Evolutionary conservation across 2,888 invertebrate species (phyloP), one percentile per base, ranked within the genome.

Genomic region (Caenorhabditis panamensis): DNA sequence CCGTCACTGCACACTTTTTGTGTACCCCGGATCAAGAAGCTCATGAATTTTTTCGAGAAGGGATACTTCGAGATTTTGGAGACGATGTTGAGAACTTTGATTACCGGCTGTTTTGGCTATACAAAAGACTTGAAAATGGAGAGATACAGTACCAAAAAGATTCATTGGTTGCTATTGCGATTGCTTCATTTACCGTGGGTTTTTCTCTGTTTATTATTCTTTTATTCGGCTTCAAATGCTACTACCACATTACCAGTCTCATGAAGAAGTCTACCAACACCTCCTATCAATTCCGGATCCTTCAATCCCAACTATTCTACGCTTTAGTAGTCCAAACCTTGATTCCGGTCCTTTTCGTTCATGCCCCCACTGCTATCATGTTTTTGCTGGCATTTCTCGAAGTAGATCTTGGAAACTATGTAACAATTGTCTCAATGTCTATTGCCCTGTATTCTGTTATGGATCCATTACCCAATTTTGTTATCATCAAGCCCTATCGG

Each of bases 291-390:
- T 51, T 66, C 31, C 36, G 49, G 22, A 64, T 59, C 28, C 75
- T 75, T 9, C 75, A 75, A 24, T 28, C 56, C 24, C 73, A 73
- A 28, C 22, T 73, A 6, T 73, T 64, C 73, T 64, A 64, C 51
- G 64, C 75, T n/a, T 59, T 75, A 1, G 75, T 75, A 26, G 59
- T 66, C 24, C 75, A 75, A 28, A 75, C 66, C 8, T 24, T 75
- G 11, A 66, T 75, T 20, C 75, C 75, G 18, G 58, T 75, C 41
- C 41, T 75, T 6, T 26, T 73, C 6, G 51, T 73, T 56, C 73
- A 73, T 22, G 58, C 64, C 11, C 73, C 73, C 5, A 56, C 63
- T 6, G 64, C 56, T 2, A 73, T 73, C 24, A 63, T 73, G 63
- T 64, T 73, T 4, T 26, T 41, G 9, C 58, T 64, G 26, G 63